Base-by-base conservation (phyloP, 1,140 invertebrate species). In the Caenorhabditis latens region DNA sequence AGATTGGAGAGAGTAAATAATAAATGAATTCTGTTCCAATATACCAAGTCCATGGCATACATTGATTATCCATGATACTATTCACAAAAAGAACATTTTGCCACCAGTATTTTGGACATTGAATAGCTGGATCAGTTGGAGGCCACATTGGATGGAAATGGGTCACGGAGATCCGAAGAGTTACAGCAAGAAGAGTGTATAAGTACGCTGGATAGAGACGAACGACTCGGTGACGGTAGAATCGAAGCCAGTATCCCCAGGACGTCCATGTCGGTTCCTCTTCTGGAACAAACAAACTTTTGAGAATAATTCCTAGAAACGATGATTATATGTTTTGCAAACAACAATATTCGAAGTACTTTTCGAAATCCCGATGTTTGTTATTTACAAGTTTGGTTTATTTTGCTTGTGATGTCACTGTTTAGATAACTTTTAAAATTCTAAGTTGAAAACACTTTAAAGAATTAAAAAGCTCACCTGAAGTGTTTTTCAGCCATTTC, bases 11-110 rank as follows among this genome's bases (percentile, higher is more conserved):
- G 16, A 92, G n/a, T 3, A 92, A 63, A 65, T 92, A 92, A 83
- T 91, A 92, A 83, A 92, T 92, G 84, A 92, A 92, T 83, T 92
- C 91, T 0, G 91, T 92, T 42, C 91, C 91, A 58, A 92, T 92
- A 67, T 92, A 92, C 91, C 91, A 92, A 13, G 91, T 92, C 91
- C 91, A 92, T 9, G 92, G 92, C 89, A 92, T 90, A 67, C 91
- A 92, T 21, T 91, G 88, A 84, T 92, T 92, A 86, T 92, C 91
- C 4, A 88, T 79, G 13, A 92, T 86, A 57, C 84, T 87, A 67
- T 92, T 92, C 61, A 92, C 88, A 79, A 92, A 92, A 32, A 92
- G 83, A 14, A 91, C 89, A 65, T 92, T 92, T 61, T 92, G 90
- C 89, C 88, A 89, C 91, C 91, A 92, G 75, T 92, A 91, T 46